Base-by-base conservation (phyloP, 23 tunicate species). In the Clavelina lepadiformis region DNA sequence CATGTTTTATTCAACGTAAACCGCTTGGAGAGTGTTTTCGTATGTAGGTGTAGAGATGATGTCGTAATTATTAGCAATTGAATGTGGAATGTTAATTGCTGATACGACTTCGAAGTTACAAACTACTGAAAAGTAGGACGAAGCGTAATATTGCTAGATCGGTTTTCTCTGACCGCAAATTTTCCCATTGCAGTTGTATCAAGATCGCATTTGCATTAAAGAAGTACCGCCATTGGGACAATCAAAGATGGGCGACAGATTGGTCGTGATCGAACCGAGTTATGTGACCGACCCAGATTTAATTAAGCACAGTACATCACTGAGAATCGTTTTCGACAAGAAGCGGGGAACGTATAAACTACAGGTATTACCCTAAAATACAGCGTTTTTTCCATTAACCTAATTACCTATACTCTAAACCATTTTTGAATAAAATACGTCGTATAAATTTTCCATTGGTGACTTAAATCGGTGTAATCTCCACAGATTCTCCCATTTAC, bases 191-290 rank as follows among this genome's bases (percentile, higher is more conserved):
- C 35, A 86, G 95, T 23, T 51, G n/a, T 86, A 71, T 46, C 95
- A 86, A 35, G 95, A 86, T 30, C 78, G 80, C 18, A 74, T 86
- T 0, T 55, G 68, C 38, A 67, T 86, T 25, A 78, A 78, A 56
- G 77, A 82, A 46, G 95, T 86, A 7, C 69, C 85, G 27, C 3
- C 45, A 5, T 11, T 21, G 2, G 31, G 22, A 31, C 52, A 22
- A 21, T 38, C 63, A 0, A 74, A 67, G 35, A 46, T 32, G 2
- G 58, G 69, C 27, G 85, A 78, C 15, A 64, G 69, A 46, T 33
- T 86, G 22, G 82, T 86, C 7, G 36, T 86, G 28, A 82, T 86
- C 27, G 95, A 86, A 65, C 95, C 95, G 0, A 86, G 70, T 34
- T 46, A 61, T 33, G 67, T 86, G 6, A 35, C 47, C 41, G 85